Percentiles rank a stretch among this genome's conserved stretches.
These are phyloP conservation scores for Malthinus seriepunctatus DNA, from an alignment of 2,888 invertebrate species.

Conservation along the genomic window DNA sequence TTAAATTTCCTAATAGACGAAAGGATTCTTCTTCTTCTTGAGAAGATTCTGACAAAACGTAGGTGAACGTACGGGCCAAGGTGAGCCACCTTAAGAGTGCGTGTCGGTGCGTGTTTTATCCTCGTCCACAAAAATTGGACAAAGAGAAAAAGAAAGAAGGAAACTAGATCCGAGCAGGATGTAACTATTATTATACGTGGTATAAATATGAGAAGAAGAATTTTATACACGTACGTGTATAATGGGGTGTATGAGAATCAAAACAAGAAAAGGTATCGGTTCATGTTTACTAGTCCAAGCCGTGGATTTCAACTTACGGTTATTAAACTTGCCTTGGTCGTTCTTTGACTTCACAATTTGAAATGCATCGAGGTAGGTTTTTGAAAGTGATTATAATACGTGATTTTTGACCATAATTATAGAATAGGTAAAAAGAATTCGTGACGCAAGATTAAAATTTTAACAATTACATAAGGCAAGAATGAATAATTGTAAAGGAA, in stretches of 20 bases:
- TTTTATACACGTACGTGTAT: background rate
- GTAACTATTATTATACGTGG: slow-evolving; percentile 8
- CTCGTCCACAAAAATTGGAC: slow-evolving; percentile 29
- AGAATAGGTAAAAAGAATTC: background rate
- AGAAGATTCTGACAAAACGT: slow-evolving; percentile 15
- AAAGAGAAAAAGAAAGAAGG: slow-evolving; percentile 25
- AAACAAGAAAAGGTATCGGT: slow-evolving; percentile 28
- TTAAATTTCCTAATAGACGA: background rate
- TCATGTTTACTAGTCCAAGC: slow-evolving; percentile 12
- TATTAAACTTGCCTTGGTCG: slow-evolving; percentile 24
- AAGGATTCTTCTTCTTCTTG: background rate
- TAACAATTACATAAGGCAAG: too few species aligned
- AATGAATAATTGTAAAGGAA: too few species aligned
- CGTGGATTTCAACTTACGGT: slow-evolving; percentile 25
- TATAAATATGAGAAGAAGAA: too few species aligned
- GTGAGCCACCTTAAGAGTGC: slow-evolving; percentile 40
- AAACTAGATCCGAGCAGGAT: slow-evolving; percentile 26
- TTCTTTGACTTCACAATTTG: slow-evolving; percentile 15
- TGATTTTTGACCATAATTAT: background rate
- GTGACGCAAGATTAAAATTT: too few species aligned
- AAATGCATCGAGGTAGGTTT: slow-evolving; percentile 10
- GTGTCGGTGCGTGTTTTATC: slow-evolving; percentile 40
- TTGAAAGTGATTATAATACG: background rate
- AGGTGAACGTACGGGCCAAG: slow-evolving; percentile 46
- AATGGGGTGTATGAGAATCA: slow-evolving; percentile 23